phyloP scores from a whole-genome alignment of 2,888 invertebrate genomes.

The Caenorhabditis sp. region DNA sequence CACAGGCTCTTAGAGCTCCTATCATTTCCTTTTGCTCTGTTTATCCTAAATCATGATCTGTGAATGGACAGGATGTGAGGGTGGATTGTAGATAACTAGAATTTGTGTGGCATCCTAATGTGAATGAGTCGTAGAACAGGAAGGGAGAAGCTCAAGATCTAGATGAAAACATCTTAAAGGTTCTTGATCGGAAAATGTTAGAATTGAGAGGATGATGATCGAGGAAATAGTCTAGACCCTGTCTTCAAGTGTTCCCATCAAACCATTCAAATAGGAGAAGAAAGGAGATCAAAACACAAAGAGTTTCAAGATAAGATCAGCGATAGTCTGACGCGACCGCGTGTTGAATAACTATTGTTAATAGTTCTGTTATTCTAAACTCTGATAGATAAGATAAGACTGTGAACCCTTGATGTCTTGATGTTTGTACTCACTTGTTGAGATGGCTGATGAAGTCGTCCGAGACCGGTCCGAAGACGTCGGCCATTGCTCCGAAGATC shows the following conservation, averaged over 20 bases:
- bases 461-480: slow-evolving; percentile 62
- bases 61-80: slow-evolving; percentile 28
- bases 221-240: slow-evolving; percentile 9
- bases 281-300: slow-evolving; percentile 21
- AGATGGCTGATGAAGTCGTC: slow-evolving; percentile 60
- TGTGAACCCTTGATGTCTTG: neutral
- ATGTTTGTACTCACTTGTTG: slow-evolving; percentile 51
- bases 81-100: slow-evolving; percentile 18
- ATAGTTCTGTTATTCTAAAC: neutral
- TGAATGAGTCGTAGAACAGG: slow-evolving; percentile 22
- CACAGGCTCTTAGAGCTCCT: too few relatives aligned
- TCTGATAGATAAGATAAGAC: slow-evolving; percentile 10
- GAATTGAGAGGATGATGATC: slow-evolving; percentile 9
- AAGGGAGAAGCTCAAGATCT: slow-evolving; percentile 20
- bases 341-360: neutral
- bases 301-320: slow-evolving; percentile 1
- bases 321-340: neutral
- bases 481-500: slow-evolving; percentile 33
- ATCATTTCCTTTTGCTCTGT: slow-evolving; percentile 14
- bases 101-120: slow-evolving; percentile 1
- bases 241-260: neutral
- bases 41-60: slow-evolving; percentile 6
- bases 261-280: neutral
- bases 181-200: slow-evolving; percentile 2
- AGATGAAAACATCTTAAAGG: slow-evolving; percentile 21